These are phyloP conservation scores for Metacarcinus magister DNA, from an alignment of 2,888 invertebrate species.

Conservation along the genomic window DNA sequence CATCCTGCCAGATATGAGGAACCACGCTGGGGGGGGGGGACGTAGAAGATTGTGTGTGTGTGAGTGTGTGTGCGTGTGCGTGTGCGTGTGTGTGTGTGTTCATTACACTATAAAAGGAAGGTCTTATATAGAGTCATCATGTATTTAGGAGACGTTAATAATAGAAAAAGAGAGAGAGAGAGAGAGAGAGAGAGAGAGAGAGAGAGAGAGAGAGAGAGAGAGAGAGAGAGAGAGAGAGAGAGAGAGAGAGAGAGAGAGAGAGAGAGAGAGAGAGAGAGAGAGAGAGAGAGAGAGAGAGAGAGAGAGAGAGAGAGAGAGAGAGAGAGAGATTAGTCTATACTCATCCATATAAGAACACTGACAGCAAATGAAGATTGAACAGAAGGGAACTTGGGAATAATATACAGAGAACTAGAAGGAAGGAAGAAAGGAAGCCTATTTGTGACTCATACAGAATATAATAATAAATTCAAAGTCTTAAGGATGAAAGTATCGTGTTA, in stretches of 20 bases:
- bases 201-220: background rate
- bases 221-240: too few species aligned
- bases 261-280: background rate
- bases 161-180: too few species aligned
- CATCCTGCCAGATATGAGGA: background rate
- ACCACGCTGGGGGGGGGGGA: background rate
- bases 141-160: too few species aligned
- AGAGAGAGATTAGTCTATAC: too few species aligned
- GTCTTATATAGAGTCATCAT: too few species aligned
- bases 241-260: background rate
- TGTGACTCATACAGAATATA: background rate
- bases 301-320: background rate
- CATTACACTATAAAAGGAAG: too few species aligned
- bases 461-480: background rate
- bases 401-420: background rate
- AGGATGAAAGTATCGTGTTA: background rate
- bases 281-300: too few species aligned
- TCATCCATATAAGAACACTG: background rate
- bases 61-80: background rate
- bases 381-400: background rate
- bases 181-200: background rate
- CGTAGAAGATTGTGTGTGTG: background rate
- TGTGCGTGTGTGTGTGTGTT: background rate
- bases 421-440: background rate
- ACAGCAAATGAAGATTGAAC: background rate